phyloP scores from a whole-genome alignment of 2,888 invertebrate species.

The Drosophila antonietae region DNA sequence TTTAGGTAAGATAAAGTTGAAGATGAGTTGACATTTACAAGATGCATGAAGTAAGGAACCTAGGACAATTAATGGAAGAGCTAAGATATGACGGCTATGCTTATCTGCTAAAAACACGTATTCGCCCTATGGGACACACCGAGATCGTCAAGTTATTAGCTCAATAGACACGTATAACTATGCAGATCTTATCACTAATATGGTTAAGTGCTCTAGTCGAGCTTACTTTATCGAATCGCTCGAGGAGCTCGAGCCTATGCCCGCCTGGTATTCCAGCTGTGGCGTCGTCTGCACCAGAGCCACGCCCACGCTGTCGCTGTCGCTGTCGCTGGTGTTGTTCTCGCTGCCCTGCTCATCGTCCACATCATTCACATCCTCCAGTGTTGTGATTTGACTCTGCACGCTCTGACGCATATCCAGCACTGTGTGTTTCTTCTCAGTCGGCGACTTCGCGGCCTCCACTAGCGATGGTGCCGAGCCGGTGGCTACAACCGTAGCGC shows the following conservation, averaged over 20 bases:
- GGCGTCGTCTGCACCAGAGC: slow-evolving; percentile 63
- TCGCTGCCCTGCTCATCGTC: slow-evolving; percentile 68
- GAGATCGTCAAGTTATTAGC: slow-evolving; percentile 12
- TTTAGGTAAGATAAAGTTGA: slow-evolving; percentile 44
- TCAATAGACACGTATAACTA: slow-evolving; percentile 20
- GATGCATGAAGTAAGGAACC: slow-evolving; percentile 28
- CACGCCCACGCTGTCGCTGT: slow-evolving; percentile 58
- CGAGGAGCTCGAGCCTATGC: slow-evolving; percentile 62
- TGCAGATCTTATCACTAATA: slow-evolving; percentile 36
- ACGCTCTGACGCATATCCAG: slow-evolving; percentile 74
- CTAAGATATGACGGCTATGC: slow-evolving; percentile 68
- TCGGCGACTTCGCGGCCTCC: slow-evolving; percentile 43
- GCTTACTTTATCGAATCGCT: slow-evolving; percentile 72
- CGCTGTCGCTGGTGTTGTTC: slow-evolving; percentile 39
- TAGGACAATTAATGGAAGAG: slow-evolving; percentile 60
- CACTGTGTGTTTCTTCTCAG: slow-evolving; percentile 51
- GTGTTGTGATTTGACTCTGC: slow-evolving; percentile 77
- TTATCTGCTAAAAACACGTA: slow-evolving; percentile 33
- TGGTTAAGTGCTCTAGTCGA: slow-evolving; percentile 21
- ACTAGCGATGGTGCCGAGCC: slow-evolving; percentile 70
- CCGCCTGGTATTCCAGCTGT: slow-evolving; percentile 58
- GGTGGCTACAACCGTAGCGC: slow-evolving; percentile 36
- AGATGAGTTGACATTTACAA: slow-evolving; percentile 53
- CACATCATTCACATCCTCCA: slow-evolving; percentile 78
- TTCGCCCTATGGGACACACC: background rate